These are phyloP conservation scores for Rhabdornis inornatus DNA, from an alignment of 2,113 vertebrate species.

Conservation along the genomic window DNA sequence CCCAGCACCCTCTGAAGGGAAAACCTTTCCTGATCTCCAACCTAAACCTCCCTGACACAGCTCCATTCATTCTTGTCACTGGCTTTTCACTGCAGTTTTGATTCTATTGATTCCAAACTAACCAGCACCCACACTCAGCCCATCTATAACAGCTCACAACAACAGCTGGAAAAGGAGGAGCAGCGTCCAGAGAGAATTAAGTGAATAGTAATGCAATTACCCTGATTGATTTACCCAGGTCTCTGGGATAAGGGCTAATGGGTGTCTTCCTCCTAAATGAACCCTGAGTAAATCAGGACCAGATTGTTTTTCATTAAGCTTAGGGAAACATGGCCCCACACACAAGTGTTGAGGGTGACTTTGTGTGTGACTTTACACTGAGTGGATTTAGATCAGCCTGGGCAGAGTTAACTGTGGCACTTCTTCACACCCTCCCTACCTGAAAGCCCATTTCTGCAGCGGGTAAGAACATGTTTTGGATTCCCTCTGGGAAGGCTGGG, in stretches of 20 bases:
- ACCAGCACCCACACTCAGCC: neutral
- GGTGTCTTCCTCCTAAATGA: neutral
- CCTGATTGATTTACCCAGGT: neutral
- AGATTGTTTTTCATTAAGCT: neutral
- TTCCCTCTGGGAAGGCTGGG: slow-evolving; percentile 56
- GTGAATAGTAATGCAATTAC: slow-evolving; percentile 9
- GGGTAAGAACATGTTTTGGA: slow-evolving; percentile 44
- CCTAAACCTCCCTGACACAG: neutral
- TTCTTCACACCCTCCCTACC: neutral
- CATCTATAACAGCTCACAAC: neutral
- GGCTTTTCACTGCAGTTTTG: neutral
- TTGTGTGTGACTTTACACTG: neutral
- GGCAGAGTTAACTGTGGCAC: neutral
- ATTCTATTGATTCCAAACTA: neutral
- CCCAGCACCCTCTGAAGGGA: neutral
- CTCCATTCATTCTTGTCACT: neutral
- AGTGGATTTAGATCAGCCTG: neutral
- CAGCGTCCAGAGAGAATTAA: neutral
- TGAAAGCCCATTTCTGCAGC: slow-evolving; percentile 10
- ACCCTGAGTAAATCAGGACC: neutral
- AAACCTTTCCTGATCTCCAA: neutral
- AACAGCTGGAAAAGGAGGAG: neutral
- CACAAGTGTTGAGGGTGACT: neutral
- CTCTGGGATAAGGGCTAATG: neutral
- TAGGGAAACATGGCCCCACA: neutral